Percentiles rank a stretch among this genome's conserved stretches.
Evolutionary conservation across 2,888 invertebrate species (phyloP).

Genomic region (Caenorhabditis doughertyi): DNA sequence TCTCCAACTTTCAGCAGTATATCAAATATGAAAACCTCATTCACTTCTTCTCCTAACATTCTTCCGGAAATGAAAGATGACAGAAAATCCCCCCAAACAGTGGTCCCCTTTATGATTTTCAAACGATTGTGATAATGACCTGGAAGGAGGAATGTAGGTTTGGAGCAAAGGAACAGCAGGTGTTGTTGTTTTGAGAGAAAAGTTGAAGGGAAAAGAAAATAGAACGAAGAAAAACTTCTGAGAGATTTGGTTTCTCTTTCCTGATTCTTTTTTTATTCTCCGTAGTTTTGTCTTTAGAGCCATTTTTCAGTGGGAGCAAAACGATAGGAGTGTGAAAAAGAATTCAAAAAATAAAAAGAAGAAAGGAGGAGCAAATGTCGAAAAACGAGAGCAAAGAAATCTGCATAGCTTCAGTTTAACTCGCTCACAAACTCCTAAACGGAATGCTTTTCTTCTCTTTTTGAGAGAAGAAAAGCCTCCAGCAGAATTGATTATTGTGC

Average conservation of each 20-base stretch:
- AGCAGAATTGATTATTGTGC: slow-evolving; percentile 20
- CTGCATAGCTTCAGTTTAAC: slow-evolving; percentile 36
- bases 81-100: slow-evolving; percentile 7
- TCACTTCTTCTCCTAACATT: slow-evolving; percentile 1
- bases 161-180: slow-evolving; percentile 36
- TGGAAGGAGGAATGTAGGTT: slow-evolving; percentile 26
- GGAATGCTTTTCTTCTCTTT: neutral
- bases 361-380: slow-evolving; percentile 33
- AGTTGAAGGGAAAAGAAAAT: neutral
- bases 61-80: slow-evolving; percentile 47
- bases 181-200: slow-evolving; percentile 44
- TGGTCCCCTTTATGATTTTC: slow-evolving; percentile 20
- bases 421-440: slow-evolving; percentile 13
- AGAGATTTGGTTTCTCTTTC: neutral
- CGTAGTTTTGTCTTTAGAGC: neutral
- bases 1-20: slow-evolving; percentile 34
- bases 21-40: slow-evolving; percentile 52
- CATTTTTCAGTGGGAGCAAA: slow-evolving; percentile 14
- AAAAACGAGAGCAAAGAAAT: slow-evolving; percentile 20
- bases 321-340: slow-evolving; percentile 1
- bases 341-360: slow-evolving; percentile 11
- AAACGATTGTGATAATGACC: slow-evolving; percentile 59
- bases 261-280: neutral
- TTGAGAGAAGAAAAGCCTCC: neutral
- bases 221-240: slow-evolving; percentile 19